A percentile compares a stretch with the other conserved stretches of the same genome.
Evolutionary conservation across 1,140 invertebrate species (phyloP).

Genomic region (Sesamia nonagrioides): DNA sequence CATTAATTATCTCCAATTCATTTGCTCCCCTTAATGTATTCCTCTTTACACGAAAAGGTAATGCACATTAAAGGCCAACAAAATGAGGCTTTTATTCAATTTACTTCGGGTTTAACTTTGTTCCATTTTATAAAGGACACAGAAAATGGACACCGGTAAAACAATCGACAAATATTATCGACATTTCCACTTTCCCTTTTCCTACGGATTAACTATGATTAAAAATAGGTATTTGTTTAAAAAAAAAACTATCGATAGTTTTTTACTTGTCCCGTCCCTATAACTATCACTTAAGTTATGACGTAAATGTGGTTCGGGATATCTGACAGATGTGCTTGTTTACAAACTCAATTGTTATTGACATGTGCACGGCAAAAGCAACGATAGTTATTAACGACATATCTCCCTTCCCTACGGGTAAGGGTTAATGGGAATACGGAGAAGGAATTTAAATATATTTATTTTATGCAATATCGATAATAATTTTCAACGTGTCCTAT

Average conservation of each 20-base stretch:
- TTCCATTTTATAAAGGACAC: not conserved
- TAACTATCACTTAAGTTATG: not conserved
- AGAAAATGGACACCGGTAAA: too few relatives aligned
- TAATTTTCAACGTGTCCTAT: not conserved
- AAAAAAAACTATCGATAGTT: slow-evolving; percentile 15
- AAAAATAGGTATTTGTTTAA: not conserved
- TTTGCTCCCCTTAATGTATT: slow-evolving; percentile 36
- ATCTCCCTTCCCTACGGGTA: too few relatives aligned
- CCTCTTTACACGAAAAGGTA: slow-evolving; percentile 30
- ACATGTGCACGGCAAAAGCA: not conserved
- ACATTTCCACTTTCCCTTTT: too few relatives aligned
- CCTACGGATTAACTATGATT: too few relatives aligned
- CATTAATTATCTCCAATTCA: slow-evolving; percentile 34
- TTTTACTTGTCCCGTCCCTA: not conserved
- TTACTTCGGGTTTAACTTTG: slow-evolving; percentile 17
- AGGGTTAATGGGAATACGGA: too few relatives aligned
- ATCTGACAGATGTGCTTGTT: slow-evolving; percentile 25
- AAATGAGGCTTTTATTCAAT: slow-evolving; percentile 24
- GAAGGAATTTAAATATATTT: too few relatives aligned
- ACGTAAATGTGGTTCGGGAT: slow-evolving; percentile 19
- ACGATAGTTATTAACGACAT: too few relatives aligned
- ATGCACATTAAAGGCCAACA: slow-evolving; percentile 17
- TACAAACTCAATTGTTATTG: slow-evolving; percentile 15
- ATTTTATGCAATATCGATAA: not conserved
- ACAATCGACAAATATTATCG: too few relatives aligned